These are phyloP conservation scores for Temnothorax unifasciatus DNA, from an alignment of 2,888 invertebrate genomes.

Conservation along the genomic window DNA sequence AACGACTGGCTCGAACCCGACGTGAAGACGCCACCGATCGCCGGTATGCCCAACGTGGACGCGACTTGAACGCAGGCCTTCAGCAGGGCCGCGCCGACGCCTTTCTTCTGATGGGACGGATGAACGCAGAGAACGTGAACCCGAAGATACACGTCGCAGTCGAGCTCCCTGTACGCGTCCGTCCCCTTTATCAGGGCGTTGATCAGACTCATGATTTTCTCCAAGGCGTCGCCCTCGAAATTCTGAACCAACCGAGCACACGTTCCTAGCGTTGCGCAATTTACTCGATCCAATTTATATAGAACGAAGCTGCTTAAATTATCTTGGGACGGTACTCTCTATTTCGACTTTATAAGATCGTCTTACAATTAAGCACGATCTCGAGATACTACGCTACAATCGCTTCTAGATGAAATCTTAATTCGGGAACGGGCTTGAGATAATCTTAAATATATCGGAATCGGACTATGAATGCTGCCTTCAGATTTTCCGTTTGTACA, in stretches of 20 bases:
- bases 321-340: not conserved
- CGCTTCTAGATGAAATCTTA: not conserved
- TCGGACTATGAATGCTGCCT: not conserved
- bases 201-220: slow-evolving; percentile 75
- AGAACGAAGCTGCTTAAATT: not conserved
- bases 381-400: not conserved
- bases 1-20: slow-evolving; percentile 74
- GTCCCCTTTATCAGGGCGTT: slow-evolving; percentile 73
- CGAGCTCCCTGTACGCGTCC: slow-evolving; percentile 71
- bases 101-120: slow-evolving; percentile 78
- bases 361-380: not conserved
- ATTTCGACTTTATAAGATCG: not conserved
- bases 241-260: slow-evolving; percentile 67
- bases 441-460: not conserved
- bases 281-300: not conserved
- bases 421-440: too few species aligned
- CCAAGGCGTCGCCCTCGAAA: slow-evolving; percentile 72
- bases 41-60: slow-evolving; percentile 67
- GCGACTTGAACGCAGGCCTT: slow-evolving; percentile 74
- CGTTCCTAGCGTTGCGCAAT: not conserved
- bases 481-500: not conserved
- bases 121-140: slow-evolving; percentile 81
- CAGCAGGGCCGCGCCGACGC: slow-evolving; percentile 74
- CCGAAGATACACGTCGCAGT: slow-evolving; percentile 72
- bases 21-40: slow-evolving; percentile 79